A percentile compares a stretch with the other conserved stretches of the same genome.
Evolutionary conservation across 2,888 invertebrate genomes (phyloP).

Genomic region (Drosophila colorata): DNA sequence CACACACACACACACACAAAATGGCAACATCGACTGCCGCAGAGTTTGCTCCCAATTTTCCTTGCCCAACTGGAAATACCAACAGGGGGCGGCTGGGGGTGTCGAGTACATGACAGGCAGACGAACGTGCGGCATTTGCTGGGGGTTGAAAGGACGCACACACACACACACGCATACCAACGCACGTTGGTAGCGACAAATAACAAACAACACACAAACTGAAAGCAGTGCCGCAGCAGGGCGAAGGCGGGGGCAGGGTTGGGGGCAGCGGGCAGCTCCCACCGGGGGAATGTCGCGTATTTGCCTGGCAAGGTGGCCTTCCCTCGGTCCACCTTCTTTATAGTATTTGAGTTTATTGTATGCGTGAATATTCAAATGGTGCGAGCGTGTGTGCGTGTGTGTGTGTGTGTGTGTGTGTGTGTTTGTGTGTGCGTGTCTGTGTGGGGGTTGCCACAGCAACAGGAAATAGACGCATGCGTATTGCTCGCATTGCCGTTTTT

Average conservation of each 20-base stretch:
- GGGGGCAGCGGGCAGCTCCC: slow-evolving; percentile 41
- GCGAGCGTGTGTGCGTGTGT: slow-evolving; percentile 28
- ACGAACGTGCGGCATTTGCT: slow-evolving; percentile 57
- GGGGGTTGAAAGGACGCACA: slow-evolving; percentile 60
- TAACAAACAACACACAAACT: slow-evolving; percentile 62
- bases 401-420: slow-evolving; percentile 27
- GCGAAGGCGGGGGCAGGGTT: neutral
- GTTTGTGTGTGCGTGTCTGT: slow-evolving; percentile 36
- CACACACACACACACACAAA: slow-evolving; percentile 31
- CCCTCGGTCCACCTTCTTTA: slow-evolving; percentile 24
- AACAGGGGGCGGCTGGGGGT: slow-evolving; percentile 1
- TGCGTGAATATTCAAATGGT: slow-evolving; percentile 80
- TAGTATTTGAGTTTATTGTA: slow-evolving; percentile 77
- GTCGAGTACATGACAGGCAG: slow-evolving; percentile 53
- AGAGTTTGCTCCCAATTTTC: slow-evolving; percentile 40
- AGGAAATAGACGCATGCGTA: slow-evolving; percentile 83
- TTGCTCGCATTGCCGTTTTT: slow-evolving; percentile 37
- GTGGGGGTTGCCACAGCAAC: slow-evolving; percentile 83
- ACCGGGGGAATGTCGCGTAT: slow-evolving; percentile 67
- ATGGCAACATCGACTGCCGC: slow-evolving; percentile 54
- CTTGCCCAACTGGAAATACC: slow-evolving; percentile 55
- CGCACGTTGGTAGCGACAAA: slow-evolving; percentile 64
- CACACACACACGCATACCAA: slow-evolving; percentile 35
- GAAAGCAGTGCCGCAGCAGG: slow-evolving; percentile 45
- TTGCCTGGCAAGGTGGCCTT: slow-evolving; percentile 61